phyloP scores from a whole-genome alignment of 1,140 invertebrate genomes.

The Colletes latitarsis region DNA sequence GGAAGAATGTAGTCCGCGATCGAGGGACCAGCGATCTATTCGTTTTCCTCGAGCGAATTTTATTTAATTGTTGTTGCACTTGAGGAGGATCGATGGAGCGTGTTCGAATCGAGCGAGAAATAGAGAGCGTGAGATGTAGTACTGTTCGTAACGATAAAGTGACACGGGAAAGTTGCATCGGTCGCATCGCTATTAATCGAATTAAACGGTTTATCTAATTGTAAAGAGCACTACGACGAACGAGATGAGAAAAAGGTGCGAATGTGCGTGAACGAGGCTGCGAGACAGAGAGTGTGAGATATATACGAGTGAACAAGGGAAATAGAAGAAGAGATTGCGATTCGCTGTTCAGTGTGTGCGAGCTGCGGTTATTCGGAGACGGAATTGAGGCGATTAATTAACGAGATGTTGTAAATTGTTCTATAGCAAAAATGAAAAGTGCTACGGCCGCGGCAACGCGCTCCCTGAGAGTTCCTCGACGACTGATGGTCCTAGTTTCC shows the following conservation, averaged over 20 bases:
- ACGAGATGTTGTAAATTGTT: constrained; percentile 74
- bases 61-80: constrained; percentile 61
- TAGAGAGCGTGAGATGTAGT: constrained; percentile 15
- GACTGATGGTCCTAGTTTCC: not conserved
- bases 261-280: constrained; percentile 21
- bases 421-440: constrained; percentile 73
- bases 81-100: constrained; percentile 13
- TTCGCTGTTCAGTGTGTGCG: constrained; percentile 40
- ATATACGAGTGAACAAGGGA: constrained; percentile 33
- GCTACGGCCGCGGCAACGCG: constrained; percentile 65
- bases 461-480: constrained; percentile 48
- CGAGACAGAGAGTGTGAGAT: constrained; percentile 2
- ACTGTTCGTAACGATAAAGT: not conserved
- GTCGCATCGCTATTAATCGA: constrained; percentile 49
- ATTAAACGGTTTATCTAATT: constrained; percentile 57
- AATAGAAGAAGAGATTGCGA: constrained; percentile 2
- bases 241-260: constrained; percentile 23
- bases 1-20: constrained; percentile 27
- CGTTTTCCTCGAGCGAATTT: constrained; percentile 58
- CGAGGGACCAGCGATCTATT: constrained; percentile 23
- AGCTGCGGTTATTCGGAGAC: constrained; percentile 54
- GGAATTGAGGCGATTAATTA: constrained; percentile 72
- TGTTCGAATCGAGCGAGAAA: constrained; percentile 19
- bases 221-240: constrained; percentile 36
- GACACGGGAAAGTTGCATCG: constrained; percentile 31